Evolutionary conservation across 2,113 vertebrate species (phyloP).

Genomic region (Chlorodrepanis virens): DNA sequence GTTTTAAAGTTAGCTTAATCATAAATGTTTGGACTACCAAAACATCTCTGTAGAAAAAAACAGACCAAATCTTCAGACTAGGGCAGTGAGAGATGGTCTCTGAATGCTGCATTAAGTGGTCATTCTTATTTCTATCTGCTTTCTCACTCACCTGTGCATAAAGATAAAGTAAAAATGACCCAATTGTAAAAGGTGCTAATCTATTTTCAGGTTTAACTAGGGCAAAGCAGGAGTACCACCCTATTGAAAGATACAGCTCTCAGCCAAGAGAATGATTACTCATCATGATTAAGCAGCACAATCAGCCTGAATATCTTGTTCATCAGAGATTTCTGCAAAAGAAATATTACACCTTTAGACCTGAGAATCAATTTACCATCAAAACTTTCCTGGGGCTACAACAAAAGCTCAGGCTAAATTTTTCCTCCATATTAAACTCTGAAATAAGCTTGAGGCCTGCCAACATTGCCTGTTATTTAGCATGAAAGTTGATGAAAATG

Average conservation of each 20-base stretch:
- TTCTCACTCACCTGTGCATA: not conserved
- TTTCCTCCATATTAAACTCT: not conserved
- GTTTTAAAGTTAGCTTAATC: not conserved
- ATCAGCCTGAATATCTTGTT: not conserved
- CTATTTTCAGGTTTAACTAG: not conserved
- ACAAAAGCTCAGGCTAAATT: not conserved
- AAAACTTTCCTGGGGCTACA: not conserved
- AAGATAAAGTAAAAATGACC: not conserved
- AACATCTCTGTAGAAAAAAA: not conserved
- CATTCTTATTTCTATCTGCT: not conserved
- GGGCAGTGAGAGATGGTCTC: not conserved
- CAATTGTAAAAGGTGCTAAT: not conserved
- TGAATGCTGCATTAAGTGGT: not conserved
- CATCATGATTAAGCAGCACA: not conserved
- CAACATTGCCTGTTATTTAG: not conserved
- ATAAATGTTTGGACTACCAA: not conserved
- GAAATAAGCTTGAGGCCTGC: not conserved
- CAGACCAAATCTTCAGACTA: not conserved
- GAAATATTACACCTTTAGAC: not conserved
- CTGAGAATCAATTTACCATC: not conserved
- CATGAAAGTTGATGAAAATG: not conserved
- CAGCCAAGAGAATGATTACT: not conserved
- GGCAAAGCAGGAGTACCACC: not conserved
- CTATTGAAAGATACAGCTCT: not conserved
- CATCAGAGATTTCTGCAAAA: not conserved